These are phyloP conservation scores for Hypsopygia costalis DNA, from an alignment of 2,888 invertebrate genomes.

Conservation along the genomic window DNA sequence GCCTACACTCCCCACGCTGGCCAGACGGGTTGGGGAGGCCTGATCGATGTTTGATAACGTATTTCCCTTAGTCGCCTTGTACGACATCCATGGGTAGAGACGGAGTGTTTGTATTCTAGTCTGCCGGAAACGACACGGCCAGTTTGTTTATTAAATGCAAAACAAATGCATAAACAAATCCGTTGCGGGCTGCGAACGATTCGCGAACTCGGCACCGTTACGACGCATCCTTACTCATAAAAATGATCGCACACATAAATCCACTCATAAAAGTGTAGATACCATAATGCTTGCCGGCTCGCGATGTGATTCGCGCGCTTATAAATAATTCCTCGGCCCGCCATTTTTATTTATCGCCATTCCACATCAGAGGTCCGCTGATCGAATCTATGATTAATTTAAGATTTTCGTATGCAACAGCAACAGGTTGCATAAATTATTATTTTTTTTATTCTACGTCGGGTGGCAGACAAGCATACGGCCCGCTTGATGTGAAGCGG, in stretches of 20 bases:
- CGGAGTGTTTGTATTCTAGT: no score
- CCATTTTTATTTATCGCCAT: constrained; percentile 1
- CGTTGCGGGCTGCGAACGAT: not conserved
- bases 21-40: no score
- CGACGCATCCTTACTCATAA: constrained; percentile 1
- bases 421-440: constrained; percentile 8
- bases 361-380: not conserved
- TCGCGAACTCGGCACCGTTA: not conserved
- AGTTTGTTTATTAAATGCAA: no score
- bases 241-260: constrained; percentile 5
- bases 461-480: no score
- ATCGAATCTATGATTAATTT: constrained; percentile 2
- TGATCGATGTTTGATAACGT: no score
- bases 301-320: constrained; percentile 1
- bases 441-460: no score
- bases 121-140: no score
- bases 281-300: constrained; percentile 3
- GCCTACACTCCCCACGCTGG: no score
- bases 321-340: not conserved
- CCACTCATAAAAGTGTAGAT: constrained; percentile 4
- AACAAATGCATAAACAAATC: not conserved
- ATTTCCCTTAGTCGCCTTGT: no score
- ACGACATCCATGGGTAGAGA: no score
- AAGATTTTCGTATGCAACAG: constrained; percentile 1
- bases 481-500: no score